These are phyloP conservation scores for Coronaproctus castanopsis DNA, from an alignment of 2,888 invertebrate genomes.

Conservation along the genomic window DNA sequence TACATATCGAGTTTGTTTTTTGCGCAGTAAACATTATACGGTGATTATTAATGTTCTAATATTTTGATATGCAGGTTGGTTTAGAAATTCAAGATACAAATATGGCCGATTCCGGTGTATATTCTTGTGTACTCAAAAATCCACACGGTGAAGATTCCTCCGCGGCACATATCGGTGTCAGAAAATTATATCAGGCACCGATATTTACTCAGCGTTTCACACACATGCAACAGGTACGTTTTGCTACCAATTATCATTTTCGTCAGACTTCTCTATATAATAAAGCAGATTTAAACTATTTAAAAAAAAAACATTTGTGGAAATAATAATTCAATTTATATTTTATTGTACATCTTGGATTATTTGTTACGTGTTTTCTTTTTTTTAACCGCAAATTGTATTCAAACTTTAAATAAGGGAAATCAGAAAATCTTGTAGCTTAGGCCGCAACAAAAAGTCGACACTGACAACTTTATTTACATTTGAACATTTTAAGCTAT, in stretches of 20 bases:
- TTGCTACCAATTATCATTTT: not conserved
- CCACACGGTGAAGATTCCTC: conserved; percentile 53
- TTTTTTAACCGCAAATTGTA: no score
- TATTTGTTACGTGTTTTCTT: no score
- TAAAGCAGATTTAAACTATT: not conserved
- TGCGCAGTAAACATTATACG: no score
- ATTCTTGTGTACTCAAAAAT: conserved; percentile 53
- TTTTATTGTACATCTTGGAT: not conserved
- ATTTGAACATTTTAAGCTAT: no score
- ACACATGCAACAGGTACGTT: conserved; percentile 41
- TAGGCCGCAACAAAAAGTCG: no score
- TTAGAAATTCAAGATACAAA: conserved; percentile 49
- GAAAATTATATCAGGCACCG: conserved; percentile 62
- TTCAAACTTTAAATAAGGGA: no score
- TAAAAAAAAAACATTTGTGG: not conserved
- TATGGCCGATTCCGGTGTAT: conserved; percentile 53
- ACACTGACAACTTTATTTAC: no score
- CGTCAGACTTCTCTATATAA: not conserved
- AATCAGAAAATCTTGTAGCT: no score
- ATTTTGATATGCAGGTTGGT: conserved; percentile 38
- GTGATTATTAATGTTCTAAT: no score
- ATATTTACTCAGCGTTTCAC: conserved; percentile 52
- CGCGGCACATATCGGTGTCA: conserved; percentile 46
- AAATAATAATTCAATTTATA: not conserved
- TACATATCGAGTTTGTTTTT: no score